Percentiles rank a stretch among this genome's conserved stretches.
Evolutionary conservation across 2,113 vertebrate species (phyloP).

Genomic region (Mesitornis unicolor): DNA sequence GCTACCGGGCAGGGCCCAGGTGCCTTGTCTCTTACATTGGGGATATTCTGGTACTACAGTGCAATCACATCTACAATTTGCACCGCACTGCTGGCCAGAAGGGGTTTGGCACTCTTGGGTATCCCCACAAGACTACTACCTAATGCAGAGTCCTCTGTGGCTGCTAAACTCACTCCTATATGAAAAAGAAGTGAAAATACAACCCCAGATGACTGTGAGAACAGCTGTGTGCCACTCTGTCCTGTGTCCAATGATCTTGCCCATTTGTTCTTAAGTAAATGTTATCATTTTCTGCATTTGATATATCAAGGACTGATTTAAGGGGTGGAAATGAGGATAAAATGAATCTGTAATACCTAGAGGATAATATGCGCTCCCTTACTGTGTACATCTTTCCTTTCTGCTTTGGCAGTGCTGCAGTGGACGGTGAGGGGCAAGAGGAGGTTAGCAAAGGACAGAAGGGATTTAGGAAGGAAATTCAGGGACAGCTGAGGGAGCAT

Average conservation of each 20-base stretch:
- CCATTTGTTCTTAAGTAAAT: not conserved
- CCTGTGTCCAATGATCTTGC: not conserved
- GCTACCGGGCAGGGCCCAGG: not conserved
- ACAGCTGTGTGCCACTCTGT: not conserved
- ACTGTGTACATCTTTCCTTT: accelerated
- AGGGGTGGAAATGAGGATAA: conserved; percentile 15
- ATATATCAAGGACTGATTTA: conserved; percentile 24
- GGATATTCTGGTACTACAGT: not conserved
- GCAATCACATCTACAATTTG: not conserved
- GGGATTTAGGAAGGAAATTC: conserved; percentile 51
- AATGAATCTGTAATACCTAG: not conserved
- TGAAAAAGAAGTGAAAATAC: not conserved
- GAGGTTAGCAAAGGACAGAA: conserved; percentile 51
- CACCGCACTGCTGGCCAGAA: not conserved
- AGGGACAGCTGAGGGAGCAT: conserved; percentile 51
- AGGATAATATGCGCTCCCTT: not conserved
- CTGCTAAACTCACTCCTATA: not conserved
- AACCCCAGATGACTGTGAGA: not conserved
- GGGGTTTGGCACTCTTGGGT: not conserved
- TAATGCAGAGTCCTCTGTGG: not conserved
- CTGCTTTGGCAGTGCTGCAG: not conserved
- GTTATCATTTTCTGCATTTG: not conserved
- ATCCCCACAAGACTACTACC: not conserved
- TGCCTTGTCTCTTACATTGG: not conserved
- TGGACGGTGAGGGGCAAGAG: not conserved